Conservation (phyloP, 2,797 vertebrate genomes). For the Novumbra hubbsi region DNA sequence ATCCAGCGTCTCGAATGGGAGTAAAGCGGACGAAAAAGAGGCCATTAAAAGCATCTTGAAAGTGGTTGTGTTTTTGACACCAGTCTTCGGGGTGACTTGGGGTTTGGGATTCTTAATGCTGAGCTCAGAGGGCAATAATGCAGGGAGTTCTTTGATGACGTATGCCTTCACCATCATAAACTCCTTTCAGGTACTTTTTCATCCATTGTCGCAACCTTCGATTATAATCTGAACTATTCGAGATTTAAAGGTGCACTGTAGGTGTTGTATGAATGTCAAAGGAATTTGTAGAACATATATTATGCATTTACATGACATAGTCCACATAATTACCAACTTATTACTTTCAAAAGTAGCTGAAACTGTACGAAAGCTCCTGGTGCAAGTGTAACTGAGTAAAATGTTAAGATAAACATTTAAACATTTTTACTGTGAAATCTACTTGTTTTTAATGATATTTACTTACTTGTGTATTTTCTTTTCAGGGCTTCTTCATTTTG, state of each 20-base stretch:
- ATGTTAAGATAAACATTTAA: background rate
- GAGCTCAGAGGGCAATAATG: background rate
- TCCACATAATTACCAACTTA: no score
- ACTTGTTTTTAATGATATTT: no score
- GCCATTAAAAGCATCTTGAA: conserved; percentile 78
- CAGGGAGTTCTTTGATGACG: accelerated
- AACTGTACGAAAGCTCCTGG: no score
- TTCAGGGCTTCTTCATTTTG: conserved; percentile 77
- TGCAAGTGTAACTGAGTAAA: background rate
- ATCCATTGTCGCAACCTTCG: background rate
- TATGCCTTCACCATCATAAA: conserved; percentile 78
- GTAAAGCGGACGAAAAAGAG: conserved; percentile 67
- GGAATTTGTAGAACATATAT: no score
- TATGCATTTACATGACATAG: no score
- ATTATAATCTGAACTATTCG: background rate
- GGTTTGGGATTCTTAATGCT: conserved; percentile 65
- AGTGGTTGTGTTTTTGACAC: conserved; percentile 75
- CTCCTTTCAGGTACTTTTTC: conserved; percentile 76
- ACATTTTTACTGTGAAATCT: background rate
- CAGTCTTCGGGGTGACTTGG: conserved; percentile 82
- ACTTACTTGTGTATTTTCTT: conserved; percentile 26
- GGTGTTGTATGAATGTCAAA: no score
- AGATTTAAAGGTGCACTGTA: background rate
- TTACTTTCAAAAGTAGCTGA: no score
- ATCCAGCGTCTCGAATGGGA: conserved; percentile 61